These are phyloP conservation scores for Aurelia sp. DNA, from an alignment of 30 jellyfish, hydroid and myxozoan genomes.

Conservation along the genomic window DNA sequence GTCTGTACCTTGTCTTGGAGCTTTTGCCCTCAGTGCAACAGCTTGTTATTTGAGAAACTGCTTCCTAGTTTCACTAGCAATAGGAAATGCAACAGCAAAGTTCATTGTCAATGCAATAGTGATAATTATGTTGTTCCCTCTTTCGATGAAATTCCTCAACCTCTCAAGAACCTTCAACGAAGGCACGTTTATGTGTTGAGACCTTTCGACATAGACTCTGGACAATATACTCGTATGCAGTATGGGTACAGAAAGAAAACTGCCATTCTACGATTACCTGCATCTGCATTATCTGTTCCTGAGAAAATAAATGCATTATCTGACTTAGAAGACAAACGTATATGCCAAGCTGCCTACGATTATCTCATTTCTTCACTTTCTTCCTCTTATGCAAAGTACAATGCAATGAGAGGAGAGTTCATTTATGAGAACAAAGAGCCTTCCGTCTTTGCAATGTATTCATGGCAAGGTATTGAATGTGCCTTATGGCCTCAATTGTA, in stretches of 20 bases:
- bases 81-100: background rate
- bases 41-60: background rate
- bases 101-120: background rate
- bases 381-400: background rate
- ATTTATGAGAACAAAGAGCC: background rate
- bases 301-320: background rate
- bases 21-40: background rate
- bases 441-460: background rate
- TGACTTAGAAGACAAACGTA: background rate
- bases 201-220: slow-evolving; percentile 38
- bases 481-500: slow-evolving; percentile 46
- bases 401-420: background rate
- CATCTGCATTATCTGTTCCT: background rate
- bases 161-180: background rate
- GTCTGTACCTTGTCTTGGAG: too few relatives aligned
- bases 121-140: slow-evolving; percentile 16
- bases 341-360: background rate
- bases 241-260: slow-evolving; percentile 38
- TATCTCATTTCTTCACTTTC: background rate
- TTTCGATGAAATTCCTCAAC: background rate
- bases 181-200: background rate
- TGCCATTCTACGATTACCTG: background rate
- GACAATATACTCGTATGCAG: background rate
- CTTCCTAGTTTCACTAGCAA: background rate
- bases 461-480: slow-evolving; percentile 52